These are phyloP conservation scores for Megathymus violae DNA, from an alignment of 1,140 invertebrate genomes.

Conservation along the genomic window DNA sequence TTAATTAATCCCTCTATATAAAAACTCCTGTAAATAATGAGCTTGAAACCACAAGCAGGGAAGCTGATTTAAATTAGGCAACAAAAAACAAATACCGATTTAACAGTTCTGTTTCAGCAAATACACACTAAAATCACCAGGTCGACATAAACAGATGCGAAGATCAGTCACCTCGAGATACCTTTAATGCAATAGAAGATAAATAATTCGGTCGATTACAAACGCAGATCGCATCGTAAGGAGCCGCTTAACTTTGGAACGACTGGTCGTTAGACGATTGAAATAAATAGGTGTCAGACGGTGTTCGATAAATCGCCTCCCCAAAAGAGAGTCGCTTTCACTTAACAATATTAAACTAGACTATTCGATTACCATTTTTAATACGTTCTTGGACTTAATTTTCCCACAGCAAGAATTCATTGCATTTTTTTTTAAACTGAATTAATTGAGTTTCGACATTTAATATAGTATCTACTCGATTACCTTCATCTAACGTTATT, in stretches of 20 bases:
- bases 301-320: constrained; percentile 18
- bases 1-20: no score
- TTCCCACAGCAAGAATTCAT: no score
- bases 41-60: no score
- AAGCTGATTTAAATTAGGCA: no score
- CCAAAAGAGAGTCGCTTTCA: background rate
- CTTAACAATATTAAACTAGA: background rate
- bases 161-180: constrained; percentile 5
- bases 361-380: no score
- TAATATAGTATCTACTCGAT: no score
- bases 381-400: no score
- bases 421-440: no score
- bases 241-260: constrained; percentile 8
- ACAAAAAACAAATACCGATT: no score
- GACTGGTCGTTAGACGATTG: constrained; percentile 20
- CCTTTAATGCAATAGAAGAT: constrained; percentile 14
- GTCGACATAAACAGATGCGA: constrained; percentile 5
- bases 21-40: no score
- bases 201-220: constrained; percentile 30
- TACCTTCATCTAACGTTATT: no score
- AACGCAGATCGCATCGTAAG: constrained; percentile 23
- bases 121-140: constrained; percentile 9
- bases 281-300: constrained; percentile 21
- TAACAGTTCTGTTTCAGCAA: background rate
- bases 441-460: no score